Evolutionary conservation across 2,888 invertebrate species (phyloP).

Genomic region (Leptogaster cylindrica): DNA sequence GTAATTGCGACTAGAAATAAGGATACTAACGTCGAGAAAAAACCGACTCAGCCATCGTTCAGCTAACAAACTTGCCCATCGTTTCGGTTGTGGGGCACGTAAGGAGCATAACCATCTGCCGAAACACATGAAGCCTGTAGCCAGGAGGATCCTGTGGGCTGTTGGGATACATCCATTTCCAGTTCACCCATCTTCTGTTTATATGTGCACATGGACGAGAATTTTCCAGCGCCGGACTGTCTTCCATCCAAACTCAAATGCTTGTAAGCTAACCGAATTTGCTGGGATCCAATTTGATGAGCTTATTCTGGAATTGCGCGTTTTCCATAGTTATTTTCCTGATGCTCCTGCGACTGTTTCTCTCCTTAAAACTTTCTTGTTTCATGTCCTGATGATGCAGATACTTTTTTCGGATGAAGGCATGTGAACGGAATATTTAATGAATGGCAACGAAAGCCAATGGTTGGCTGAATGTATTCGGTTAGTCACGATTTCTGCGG

Average conservation of each 20-base stretch:
- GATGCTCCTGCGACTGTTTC: not conserved
- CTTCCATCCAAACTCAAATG: constrained; percentile 11
- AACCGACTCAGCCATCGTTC: constrained; percentile 22
- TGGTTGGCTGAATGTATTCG: constrained; percentile 21
- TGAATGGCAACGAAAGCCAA: constrained; percentile 31
- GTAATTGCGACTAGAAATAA: constrained; percentile 43
- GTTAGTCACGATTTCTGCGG: constrained; percentile 26
- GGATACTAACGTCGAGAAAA: not conserved
- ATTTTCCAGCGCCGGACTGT: constrained; percentile 10
- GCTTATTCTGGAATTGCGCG: constrained; percentile 19
- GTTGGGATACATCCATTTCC: constrained; percentile 2
- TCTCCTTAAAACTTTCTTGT: constrained; percentile 17
- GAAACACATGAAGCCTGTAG: constrained; percentile 41
- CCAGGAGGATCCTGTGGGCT: constrained; percentile 13
- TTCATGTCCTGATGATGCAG: constrained; percentile 35
- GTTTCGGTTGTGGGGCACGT: constrained; percentile 46
- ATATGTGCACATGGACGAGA: constrained; percentile 25
- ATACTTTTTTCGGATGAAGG: constrained; percentile 32
- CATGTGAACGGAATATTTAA: constrained; percentile 42
- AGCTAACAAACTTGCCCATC: constrained; percentile 42
- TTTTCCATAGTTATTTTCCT: constrained; percentile 12
- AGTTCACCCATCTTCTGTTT: constrained; percentile 11
- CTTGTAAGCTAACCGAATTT: constrained; percentile 31
- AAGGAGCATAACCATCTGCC: constrained; percentile 47
- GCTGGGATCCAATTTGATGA: constrained; percentile 24